Percentiles rank a stretch among this genome's conserved stretches.
Conservation (phyloP, 2,888 invertebrate species). For the Parnassius apollo region DNA sequence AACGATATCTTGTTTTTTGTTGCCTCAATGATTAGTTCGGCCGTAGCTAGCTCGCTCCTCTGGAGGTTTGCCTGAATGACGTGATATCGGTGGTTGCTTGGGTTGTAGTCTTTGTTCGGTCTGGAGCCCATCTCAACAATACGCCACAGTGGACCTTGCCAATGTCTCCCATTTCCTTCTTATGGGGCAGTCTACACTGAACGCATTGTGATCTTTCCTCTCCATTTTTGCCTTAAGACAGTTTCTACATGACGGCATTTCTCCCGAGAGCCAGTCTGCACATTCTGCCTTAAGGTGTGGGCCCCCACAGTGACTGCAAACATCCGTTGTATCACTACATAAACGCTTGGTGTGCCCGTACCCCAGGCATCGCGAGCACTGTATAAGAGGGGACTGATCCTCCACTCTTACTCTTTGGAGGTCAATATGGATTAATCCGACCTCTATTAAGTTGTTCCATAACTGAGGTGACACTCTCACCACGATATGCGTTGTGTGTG, state of each 20-base stretch:
- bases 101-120: too few relatives aligned
- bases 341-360: too few relatives aligned
- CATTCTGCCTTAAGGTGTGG: background rate
- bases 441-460: background rate
- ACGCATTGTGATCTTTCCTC: too few relatives aligned
- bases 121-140: background rate
- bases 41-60: background rate
- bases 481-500: background rate
- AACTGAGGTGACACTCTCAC: background rate
- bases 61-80: background rate
- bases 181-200: too few relatives aligned
- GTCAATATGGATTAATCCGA: too few relatives aligned
- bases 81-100: background rate
- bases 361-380: too few relatives aligned
- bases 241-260: background rate
- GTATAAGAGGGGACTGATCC: too few relatives aligned
- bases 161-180: background rate
- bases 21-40: background rate
- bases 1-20: background rate
- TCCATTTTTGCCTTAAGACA: background rate
- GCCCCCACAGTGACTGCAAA: slow-evolving; percentile 5
- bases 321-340: too few relatives aligned
- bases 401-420: too few relatives aligned
- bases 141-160: background rate
- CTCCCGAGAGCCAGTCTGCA: background rate